A percentile compares a stretch with the other conserved stretches of the same genome.
These are phyloP conservation scores for Setipinna tenuifilis DNA, from an alignment of 2,797 vertebrate genomes.

Conservation along the genomic window DNA sequence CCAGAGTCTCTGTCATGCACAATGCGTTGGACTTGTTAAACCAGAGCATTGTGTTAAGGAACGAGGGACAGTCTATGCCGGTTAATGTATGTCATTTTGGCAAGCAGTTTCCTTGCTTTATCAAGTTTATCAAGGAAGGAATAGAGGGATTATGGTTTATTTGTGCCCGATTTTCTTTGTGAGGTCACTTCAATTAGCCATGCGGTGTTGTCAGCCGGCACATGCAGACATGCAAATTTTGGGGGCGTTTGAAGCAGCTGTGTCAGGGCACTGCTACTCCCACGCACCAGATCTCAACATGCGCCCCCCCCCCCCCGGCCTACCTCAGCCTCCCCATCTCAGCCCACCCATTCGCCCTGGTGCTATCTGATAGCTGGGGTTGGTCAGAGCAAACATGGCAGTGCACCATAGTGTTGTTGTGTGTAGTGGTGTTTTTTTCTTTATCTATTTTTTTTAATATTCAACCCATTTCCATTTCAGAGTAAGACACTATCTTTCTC, in stretches of 20 bases:
- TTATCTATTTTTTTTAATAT: neutral
- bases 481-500: neutral
- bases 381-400: neutral
- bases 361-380: neutral
- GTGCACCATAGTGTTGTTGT: neutral
- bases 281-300: neutral
- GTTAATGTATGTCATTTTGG: neutral
- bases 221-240: neutral
- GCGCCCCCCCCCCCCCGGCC: slow-evolving; percentile 2
- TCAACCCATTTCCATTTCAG: neutral
- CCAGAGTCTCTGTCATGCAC: slow-evolving; percentile 2
- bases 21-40: neutral
- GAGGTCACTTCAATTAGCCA: neutral
- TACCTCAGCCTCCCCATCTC: too few species aligned
- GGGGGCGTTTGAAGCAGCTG: neutral
- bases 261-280: neutral
- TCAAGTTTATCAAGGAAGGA: neutral
- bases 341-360: neutral
- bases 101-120: neutral
- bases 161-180: neutral
- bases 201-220: neutral
- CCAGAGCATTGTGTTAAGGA: neutral
- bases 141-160: neutral
- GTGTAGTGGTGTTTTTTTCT: neutral
- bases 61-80: neutral